Conservation (phyloP, 2,888 invertebrate species). For the Oxyteleia sp. region DNA sequence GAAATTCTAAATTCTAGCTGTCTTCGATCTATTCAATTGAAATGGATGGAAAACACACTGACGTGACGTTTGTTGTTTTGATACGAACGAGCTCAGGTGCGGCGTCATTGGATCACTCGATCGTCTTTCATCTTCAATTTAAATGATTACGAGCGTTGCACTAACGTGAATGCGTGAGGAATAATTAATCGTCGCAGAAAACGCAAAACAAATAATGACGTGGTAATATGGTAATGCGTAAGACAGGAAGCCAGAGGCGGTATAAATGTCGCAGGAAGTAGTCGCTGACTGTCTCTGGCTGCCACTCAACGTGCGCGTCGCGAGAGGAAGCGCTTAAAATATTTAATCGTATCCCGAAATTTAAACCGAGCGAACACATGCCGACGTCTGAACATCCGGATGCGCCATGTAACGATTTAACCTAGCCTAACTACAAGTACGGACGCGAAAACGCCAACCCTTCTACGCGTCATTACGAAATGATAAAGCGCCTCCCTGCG, state of each 20-base stretch:
- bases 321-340: constrained; percentile 62
- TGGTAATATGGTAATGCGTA: constrained; percentile 38
- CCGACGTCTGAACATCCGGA: constrained; percentile 47
- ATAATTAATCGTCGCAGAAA: constrained; percentile 33
- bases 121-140: not conserved
- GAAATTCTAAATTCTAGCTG: too few species aligned
- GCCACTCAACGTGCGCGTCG: constrained; percentile 28
- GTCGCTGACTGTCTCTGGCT: constrained; percentile 21
- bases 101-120: not conserved
- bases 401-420: constrained; percentile 32
- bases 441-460: constrained; percentile 14
- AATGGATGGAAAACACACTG: not conserved
- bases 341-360: constrained; percentile 62
- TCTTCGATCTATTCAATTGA: too few species aligned
- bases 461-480: constrained; percentile 21
- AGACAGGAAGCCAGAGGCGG: constrained; percentile 55
- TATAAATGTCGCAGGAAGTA: constrained; percentile 53
- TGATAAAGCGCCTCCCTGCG: constrained; percentile 16
- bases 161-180: constrained; percentile 10
- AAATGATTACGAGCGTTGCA: not conserved
- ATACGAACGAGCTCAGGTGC: not conserved
- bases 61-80: not conserved
- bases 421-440: constrained; percentile 11
- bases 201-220: constrained; percentile 29
- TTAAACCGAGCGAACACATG: constrained; percentile 39